phyloP scores from a whole-genome alignment of 2,113 vertebrate species.

The Melozone crissalis region DNA sequence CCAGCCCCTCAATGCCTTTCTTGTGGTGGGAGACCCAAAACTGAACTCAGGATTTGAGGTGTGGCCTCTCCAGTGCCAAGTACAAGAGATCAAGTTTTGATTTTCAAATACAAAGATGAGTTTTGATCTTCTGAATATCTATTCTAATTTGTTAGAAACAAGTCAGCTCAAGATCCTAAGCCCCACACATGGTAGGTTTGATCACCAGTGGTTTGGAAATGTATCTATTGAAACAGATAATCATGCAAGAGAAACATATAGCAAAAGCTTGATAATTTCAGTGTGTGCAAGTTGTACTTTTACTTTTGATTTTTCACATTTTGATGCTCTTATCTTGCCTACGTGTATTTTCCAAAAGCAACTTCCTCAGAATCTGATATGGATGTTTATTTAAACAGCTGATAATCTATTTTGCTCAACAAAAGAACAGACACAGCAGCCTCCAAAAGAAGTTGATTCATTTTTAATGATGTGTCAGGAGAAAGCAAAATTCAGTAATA shows the following conservation, averaged over 20 bases:
- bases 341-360: background rate
- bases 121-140: background rate
- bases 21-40: background rate
- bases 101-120: background rate
- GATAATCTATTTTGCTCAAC: background rate
- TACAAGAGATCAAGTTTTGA: background rate
- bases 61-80: rapidly evolving
- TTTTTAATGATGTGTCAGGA: background rate
- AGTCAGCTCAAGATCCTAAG: background rate
- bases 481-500: background rate
- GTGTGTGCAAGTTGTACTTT: background rate
- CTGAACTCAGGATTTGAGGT: background rate
- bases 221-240: background rate
- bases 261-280: background rate
- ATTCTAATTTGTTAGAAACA: background rate
- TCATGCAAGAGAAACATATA: background rate
- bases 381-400: background rate
- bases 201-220: background rate
- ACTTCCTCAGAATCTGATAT: background rate
- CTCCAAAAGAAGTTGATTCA: background rate
- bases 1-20: background rate
- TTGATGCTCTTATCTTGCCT: background rate
- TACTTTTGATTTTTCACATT: background rate
- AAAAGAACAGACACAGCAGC: background rate
- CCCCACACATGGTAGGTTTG: background rate